These are phyloP conservation scores for Novumbra hubbsi DNA, from an alignment of 2,797 vertebrate species.

Conservation along the genomic window DNA sequence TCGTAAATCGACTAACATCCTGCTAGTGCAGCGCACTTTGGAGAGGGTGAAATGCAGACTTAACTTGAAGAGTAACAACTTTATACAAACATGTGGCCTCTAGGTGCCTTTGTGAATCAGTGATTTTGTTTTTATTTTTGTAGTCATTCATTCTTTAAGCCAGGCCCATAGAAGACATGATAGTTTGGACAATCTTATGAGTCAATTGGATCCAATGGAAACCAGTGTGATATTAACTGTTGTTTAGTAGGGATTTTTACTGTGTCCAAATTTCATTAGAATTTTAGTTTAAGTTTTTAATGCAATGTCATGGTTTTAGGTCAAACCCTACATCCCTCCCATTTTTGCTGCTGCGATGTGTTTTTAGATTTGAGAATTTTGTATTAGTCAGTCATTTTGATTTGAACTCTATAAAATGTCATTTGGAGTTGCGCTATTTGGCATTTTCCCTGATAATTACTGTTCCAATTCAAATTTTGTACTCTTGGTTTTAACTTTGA, in stretches of 20 bases:
- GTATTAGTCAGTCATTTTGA: slow-evolving; percentile 20
- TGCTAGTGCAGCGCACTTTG: slow-evolving; percentile 9
- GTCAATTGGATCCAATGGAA: slow-evolving; percentile 34
- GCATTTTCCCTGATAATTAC: slow-evolving; percentile 16
- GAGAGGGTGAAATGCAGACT: slow-evolving; percentile 26
- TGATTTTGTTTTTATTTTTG: slow-evolving; percentile 27
- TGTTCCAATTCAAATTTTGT: slow-evolving; percentile 29
- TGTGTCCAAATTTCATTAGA: not conserved
- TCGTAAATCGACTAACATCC: not conserved
- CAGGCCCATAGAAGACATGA: slow-evolving; percentile 30
- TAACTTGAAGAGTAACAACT: slow-evolving; percentile 8
- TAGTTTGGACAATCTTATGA: slow-evolving; percentile 59
- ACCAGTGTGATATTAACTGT: not conserved
- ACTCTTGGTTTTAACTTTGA: slow-evolving; percentile 33
- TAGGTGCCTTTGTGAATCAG: slow-evolving; percentile 30
- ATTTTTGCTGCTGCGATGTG: slow-evolving; percentile 18
- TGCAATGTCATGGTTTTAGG: not conserved
- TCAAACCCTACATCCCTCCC: not conserved
- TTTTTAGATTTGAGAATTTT: slow-evolving; percentile 30
- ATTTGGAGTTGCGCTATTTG: slow-evolving; percentile 8
- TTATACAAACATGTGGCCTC: slow-evolving; percentile 30
- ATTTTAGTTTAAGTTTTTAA: slow-evolving; percentile 8
- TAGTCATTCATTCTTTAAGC: slow-evolving; percentile 4
- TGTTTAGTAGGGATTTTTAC: not conserved
- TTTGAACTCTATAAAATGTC: slow-evolving; percentile 24